Conservation (phyloP, 2,888 invertebrate genomes). For the Alviniconcha strummeri region DNA sequence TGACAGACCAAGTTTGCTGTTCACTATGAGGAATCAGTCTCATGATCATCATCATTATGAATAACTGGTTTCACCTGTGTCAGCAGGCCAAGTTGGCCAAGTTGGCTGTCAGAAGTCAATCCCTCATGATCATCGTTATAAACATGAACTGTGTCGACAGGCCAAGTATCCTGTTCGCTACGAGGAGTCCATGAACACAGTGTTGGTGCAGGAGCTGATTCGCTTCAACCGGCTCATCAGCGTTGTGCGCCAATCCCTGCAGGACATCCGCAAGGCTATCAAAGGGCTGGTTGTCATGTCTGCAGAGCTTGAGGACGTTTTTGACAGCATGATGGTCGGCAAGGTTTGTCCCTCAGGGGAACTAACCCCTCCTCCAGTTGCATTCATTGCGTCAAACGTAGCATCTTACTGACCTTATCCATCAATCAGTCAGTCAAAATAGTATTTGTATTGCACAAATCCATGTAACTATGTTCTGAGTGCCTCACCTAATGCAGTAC, state of each 20-base stretch:
- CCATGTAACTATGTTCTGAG: too few relatives aligned
- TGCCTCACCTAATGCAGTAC: too few relatives aligned
- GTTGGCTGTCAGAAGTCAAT: neutral
- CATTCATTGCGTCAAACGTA: too few relatives aligned
- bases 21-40: too few relatives aligned
- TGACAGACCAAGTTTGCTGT: too few relatives aligned
- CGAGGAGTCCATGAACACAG: constrained; percentile 73
- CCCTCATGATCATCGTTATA: neutral
- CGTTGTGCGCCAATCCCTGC: constrained; percentile 67
- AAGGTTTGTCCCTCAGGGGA: constrained; percentile 55
- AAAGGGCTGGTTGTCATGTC: constrained; percentile 72
- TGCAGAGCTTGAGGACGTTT: constrained; percentile 71
- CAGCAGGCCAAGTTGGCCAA: too few relatives aligned
- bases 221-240: constrained; percentile 70
- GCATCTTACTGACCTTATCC: too few relatives aligned
- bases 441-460: too few relatives aligned
- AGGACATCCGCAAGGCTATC: constrained; percentile 71
- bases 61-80: too few relatives aligned
- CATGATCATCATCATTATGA: too few relatives aligned
- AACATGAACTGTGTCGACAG: constrained; percentile 45
- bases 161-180: constrained; percentile 70
- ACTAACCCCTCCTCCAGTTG: too few relatives aligned
- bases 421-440: too few relatives aligned
- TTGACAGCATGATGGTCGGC: constrained; percentile 73
- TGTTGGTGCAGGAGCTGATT: constrained; percentile 71